phyloP scores from a whole-genome alignment of 2,888 invertebrate genomes.

The Venustoraphidia nigricollis region DNA sequence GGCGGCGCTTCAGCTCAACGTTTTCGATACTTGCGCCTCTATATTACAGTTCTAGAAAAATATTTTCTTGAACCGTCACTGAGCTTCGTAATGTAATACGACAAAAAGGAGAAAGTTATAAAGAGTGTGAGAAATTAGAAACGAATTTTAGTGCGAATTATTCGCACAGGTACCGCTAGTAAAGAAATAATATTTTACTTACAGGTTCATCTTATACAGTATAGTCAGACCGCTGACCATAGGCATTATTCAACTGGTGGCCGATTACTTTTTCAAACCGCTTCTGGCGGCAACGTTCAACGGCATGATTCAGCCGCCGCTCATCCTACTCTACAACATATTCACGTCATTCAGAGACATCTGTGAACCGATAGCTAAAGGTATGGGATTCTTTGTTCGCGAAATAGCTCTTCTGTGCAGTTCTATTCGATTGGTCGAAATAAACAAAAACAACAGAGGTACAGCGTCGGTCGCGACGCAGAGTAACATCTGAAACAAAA shows the following conservation, averaged over 20 bases:
- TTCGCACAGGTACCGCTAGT: no score
- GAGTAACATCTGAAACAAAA: no score
- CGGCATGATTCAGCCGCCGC: slow-evolving; percentile 47
- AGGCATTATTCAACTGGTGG: slow-evolving; percentile 41
- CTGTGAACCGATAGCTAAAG: slow-evolving; percentile 42
- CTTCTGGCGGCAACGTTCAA: slow-evolving; percentile 43
- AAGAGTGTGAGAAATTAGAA: no score
- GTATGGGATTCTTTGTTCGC: slow-evolving; percentile 33
- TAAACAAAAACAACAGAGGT: slow-evolving; percentile 16
- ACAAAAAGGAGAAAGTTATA: no score
- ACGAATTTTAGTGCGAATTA: no score
- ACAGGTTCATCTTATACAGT: slow-evolving; percentile 37
- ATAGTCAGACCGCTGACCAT: slow-evolving; percentile 40
- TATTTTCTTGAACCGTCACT: no score
- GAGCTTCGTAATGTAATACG: no score
- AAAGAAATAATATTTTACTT: slow-evolving; percentile 7
- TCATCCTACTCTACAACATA: slow-evolving; percentile 47
- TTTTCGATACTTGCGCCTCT: no score
- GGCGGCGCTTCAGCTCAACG: no score
- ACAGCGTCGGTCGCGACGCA: no score
- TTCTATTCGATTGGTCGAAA: slow-evolving; percentile 32
- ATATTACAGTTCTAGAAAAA: no score
- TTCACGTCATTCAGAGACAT: slow-evolving; percentile 44
- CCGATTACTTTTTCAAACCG: slow-evolving; percentile 55
- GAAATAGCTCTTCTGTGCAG: slow-evolving; percentile 29